Conservation (phyloP, 2,888 invertebrate genomes). For the Scrobipalpa atriplicella region DNA sequence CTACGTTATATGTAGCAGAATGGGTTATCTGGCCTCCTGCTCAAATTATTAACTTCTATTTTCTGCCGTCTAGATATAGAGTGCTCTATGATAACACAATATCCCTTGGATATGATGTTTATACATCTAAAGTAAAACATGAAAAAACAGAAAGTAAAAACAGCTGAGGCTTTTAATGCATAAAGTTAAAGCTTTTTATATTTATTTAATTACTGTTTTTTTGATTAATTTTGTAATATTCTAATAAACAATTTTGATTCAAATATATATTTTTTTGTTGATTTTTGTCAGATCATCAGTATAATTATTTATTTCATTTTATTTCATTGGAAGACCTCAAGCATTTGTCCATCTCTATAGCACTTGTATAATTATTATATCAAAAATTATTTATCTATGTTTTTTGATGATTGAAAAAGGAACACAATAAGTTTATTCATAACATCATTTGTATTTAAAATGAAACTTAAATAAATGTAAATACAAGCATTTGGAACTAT, state of each 20-base stretch:
- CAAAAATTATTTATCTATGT: no score
- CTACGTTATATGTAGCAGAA: slow-evolving; percentile 91
- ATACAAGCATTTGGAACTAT: no score
- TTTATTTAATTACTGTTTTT: background rate
- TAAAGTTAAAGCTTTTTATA: background rate
- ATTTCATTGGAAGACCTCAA: no score
- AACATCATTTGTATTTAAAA: no score
- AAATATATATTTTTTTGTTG: background rate
- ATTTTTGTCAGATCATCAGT: background rate
- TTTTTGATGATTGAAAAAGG: no score
- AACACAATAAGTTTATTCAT: no score
- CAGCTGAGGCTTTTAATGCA: background rate
- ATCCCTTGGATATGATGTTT: slow-evolving; percentile 93
- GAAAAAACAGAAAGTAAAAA: slow-evolving; percentile 42
- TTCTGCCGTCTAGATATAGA: slow-evolving; percentile 90
- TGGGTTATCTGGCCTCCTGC: slow-evolving; percentile 97
- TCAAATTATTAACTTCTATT: slow-evolving; percentile 95
- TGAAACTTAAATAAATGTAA: no score
- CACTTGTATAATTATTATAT: no score
- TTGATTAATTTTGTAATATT: background rate
- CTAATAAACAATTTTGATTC: background rate
- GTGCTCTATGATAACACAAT: slow-evolving; percentile 94
- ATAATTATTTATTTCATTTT: background rate
- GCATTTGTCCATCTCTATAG: no score
- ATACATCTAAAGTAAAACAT: slow-evolving; percentile 91